Base-by-base conservation (phyloP, 2,888 invertebrate genomes). In the Rhagium mordax region DNA sequence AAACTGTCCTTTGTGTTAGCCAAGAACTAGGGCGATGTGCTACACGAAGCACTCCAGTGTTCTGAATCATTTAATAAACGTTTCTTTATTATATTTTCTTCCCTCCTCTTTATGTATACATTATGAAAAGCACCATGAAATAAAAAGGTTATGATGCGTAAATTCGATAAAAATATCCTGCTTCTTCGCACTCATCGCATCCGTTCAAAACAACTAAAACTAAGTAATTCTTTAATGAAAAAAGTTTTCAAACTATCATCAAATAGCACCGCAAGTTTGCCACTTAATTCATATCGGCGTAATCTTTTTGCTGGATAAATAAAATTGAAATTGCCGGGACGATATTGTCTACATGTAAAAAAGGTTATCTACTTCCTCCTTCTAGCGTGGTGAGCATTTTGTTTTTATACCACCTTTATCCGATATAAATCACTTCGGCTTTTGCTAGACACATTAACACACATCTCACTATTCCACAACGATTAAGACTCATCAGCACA, bases 271-370 rank as follows among this genome's bases (percentile, higher is more conserved):
- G 49, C 21, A 29, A 60, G 57, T 66, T 74, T 70, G 53, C 70
- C 61, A 18, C 59, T 61, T 74, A 71, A 74, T 74, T 71, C 72
- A 41, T 48, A 61, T 65, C 67, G 55, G 69, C 65, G 68, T 66
- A 69, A 66, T 71, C 64, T 49, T 70, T 73, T 64, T 18, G 48
- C 66, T 71, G 68, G 24, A 70, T 51, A 57, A 68, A 73, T 72
- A 74, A 74, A 74, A 74, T 64, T 70, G 71, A 75, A 69, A 75
- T 69, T 69, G 60, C 67, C 71, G 49, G 21, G 72, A 41, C 27
- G 74, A 74, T 74, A 70, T 65, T 53, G 70, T 76, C 74, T 48
- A 20, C n/a, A 60, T 66, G 70, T 74, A 13, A 72, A 74, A 70
- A 76, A 68, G 64, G 70, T 65, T 70, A 74, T 71, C 74, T 71